Evolutionary conservation across 2,888 invertebrate genomes (phyloP).

Genomic region (Raillietiella orientalis): DNA sequence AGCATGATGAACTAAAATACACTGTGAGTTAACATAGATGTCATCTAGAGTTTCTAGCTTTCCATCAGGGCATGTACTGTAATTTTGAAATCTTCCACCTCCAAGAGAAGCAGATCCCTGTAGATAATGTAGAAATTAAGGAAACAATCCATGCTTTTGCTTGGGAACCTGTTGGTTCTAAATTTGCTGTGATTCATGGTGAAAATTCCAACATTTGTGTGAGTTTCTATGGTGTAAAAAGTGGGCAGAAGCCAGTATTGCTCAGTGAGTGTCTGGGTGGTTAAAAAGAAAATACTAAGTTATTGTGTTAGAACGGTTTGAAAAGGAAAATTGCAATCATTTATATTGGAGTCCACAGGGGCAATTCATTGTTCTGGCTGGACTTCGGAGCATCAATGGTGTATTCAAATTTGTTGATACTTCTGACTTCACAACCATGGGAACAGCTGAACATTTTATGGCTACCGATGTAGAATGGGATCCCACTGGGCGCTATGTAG

Average conservation of each 20-base stretch:
- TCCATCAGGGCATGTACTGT: slow-evolving; percentile 50
- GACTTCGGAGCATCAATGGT: slow-evolving; percentile 48
- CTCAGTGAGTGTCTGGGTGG: slow-evolving; percentile 45
- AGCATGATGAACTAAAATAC: slow-evolving; percentile 74
- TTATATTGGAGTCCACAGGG: slow-evolving; percentile 87
- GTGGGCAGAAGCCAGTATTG: slow-evolving; percentile 54
- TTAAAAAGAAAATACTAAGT: too few species aligned
- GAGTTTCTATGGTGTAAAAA: slow-evolving; percentile 69
- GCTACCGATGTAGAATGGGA: slow-evolving; percentile 97
- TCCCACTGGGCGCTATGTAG: slow-evolving; percentile 88
- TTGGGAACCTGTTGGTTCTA: slow-evolving; percentile 89
- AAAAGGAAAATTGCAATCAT: slow-evolving; percentile 37
- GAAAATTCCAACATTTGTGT: slow-evolving; percentile 49
- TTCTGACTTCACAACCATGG: slow-evolving; percentile 80
- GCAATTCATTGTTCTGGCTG: slow-evolving; percentile 77
- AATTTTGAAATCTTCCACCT: slow-evolving; percentile 98
- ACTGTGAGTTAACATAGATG: slow-evolving; percentile 19
- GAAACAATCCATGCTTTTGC: slow-evolving; percentile 75
- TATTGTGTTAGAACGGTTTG: slow-evolving; percentile 32
- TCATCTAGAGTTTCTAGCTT: slow-evolving; percentile 6
- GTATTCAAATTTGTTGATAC: slow-evolving; percentile 83
- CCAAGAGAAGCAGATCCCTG: slow-evolving; percentile 86
- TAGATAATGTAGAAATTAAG: slow-evolving; percentile 87
- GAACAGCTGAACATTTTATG: slow-evolving; percentile 61
- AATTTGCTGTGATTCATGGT: slow-evolving; percentile 88